Percentiles rank a stretch among this genome's conserved stretches.
phyloP scores from a whole-genome alignment of 2,888 invertebrate species.

The Autographa gamma region DNA sequence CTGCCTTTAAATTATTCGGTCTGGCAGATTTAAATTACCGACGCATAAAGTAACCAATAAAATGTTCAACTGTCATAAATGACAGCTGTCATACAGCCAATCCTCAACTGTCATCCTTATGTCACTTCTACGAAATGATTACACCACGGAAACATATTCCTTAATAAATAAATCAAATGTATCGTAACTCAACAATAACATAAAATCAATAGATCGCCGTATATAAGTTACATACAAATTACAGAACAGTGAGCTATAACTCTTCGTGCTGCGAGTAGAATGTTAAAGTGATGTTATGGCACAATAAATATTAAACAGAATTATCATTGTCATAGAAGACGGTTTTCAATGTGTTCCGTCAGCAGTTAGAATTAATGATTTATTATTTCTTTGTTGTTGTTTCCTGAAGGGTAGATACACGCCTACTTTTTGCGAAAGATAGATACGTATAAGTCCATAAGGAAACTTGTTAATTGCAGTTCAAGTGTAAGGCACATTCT shows the following conservation, averaged over 20 bases:
- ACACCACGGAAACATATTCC: conserved; percentile 8
- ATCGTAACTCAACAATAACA: conserved; percentile 39
- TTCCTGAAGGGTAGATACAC: conserved; percentile 5
- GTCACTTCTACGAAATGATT: neutral
- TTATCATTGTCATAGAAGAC: conserved; percentile 39
- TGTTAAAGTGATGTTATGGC: conserved; percentile 48
- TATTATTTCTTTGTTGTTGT: conserved; percentile 16
- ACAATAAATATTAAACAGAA: conserved; percentile 50
- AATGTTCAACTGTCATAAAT: neutral
- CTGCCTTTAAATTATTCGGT: neutral
- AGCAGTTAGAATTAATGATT: conserved; percentile 16
- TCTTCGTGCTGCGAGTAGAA: conserved; percentile 45
- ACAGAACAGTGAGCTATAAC: conserved; percentile 42
- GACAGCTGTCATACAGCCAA: neutral
- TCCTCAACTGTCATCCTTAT: neutral
- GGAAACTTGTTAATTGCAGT: neutral
- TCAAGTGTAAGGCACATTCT: no score
- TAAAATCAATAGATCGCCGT: conserved; percentile 40
- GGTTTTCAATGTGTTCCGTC: conserved; percentile 29
- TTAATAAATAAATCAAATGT: conserved; percentile 23
- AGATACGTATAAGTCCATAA: neutral
- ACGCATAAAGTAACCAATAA: neutral
- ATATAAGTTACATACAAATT: conserved; percentile 48
- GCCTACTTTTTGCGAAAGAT: neutral
- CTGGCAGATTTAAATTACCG: neutral